These are phyloP conservation scores for Diabrotica balteata DNA, from an alignment of 2,888 invertebrate genomes.

Conservation along the genomic window DNA sequence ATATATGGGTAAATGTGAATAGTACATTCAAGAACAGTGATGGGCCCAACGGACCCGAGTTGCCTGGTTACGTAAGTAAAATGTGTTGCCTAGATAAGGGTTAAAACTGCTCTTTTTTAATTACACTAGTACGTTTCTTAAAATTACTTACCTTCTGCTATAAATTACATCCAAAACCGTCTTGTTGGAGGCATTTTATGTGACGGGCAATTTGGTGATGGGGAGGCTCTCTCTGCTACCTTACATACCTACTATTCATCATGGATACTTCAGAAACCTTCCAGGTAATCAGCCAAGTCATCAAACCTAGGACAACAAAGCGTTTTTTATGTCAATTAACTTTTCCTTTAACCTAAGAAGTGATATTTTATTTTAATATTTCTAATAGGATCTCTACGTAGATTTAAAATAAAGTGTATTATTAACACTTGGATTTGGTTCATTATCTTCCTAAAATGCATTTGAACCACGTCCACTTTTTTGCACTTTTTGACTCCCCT, in stretches of 20 bases:
- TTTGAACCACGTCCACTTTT: slow-evolving; percentile 15
- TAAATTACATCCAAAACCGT: no score
- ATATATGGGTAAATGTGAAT: no score
- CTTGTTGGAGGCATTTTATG: no score
- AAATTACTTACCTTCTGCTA: no score
- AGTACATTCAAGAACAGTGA: no score
- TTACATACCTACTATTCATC: no score
- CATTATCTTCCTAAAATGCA: slow-evolving; percentile 18
- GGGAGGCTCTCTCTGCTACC: not conserved
- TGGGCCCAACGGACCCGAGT: no score
- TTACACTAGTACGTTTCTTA: no score
- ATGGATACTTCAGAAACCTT: slow-evolving; percentile 7
- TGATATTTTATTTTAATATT: slow-evolving; percentile 16
- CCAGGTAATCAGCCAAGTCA: slow-evolving; percentile 13
- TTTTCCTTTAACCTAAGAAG: slow-evolving; percentile 11
- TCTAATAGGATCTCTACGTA: slow-evolving; percentile 9
- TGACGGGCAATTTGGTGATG: no score
- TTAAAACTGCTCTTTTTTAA: no score
- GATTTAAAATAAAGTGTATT: slow-evolving; percentile 13
- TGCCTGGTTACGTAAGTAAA: no score
- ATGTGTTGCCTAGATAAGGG: no score
- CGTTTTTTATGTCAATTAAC: slow-evolving; percentile 19
- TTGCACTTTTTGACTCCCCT: slow-evolving; percentile 13
- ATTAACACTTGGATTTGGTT: slow-evolving; percentile 10
- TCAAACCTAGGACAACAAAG: slow-evolving; percentile 7